phyloP scores from a whole-genome alignment of 2,797 vertebrate genomes.

The Sandelia bainsii region DNA sequence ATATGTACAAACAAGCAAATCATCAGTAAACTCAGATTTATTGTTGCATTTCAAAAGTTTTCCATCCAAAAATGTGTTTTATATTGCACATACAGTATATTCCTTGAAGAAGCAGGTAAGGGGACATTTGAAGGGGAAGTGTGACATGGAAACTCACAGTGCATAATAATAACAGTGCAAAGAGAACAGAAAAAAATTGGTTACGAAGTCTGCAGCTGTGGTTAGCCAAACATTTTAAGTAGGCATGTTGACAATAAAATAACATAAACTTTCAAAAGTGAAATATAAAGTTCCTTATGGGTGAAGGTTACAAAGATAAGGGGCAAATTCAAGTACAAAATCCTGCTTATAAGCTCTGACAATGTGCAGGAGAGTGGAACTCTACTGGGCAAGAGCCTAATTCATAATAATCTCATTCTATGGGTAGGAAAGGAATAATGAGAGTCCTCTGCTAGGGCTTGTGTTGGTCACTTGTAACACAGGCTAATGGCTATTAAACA shows the following conservation, averaged over 20 bases:
- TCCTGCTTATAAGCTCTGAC: slow-evolving; percentile 44
- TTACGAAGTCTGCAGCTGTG: slow-evolving; percentile 26
- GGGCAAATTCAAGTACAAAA: slow-evolving; percentile 45
- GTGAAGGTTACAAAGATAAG: slow-evolving; percentile 48
- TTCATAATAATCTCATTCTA: slow-evolving; percentile 43
- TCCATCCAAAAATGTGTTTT: slow-evolving; percentile 39
- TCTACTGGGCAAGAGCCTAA: slow-evolving; percentile 26
- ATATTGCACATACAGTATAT: slow-evolving; percentile 41
- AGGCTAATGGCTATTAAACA: slow-evolving; percentile 36
- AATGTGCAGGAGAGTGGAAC: slow-evolving; percentile 47
- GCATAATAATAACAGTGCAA: slow-evolving; percentile 43
- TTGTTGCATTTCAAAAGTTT: slow-evolving; percentile 45
- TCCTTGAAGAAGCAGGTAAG: slow-evolving; percentile 36
- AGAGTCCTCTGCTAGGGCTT: slow-evolving; percentile 45
- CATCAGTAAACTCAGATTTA: slow-evolving; percentile 50
- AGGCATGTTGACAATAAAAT: slow-evolving; percentile 47
- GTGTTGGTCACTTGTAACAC: slow-evolving; percentile 58
- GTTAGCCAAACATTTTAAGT: slow-evolving; percentile 25
- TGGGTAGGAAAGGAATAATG: slow-evolving; percentile 21
- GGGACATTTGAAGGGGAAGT: slow-evolving; percentile 21
- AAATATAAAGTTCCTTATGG: slow-evolving; percentile 22
- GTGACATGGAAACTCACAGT: slow-evolving; percentile 31
- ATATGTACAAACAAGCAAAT: slow-evolving; percentile 31
- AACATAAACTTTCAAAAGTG: slow-evolving; percentile 28
- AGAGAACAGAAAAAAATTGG: slow-evolving; percentile 45